Percentiles rank a stretch among this genome's conserved stretches.
These are phyloP conservation scores for Ephialtes manifestator DNA, from an alignment of 2,888 invertebrate species.

Conservation along the genomic window DNA sequence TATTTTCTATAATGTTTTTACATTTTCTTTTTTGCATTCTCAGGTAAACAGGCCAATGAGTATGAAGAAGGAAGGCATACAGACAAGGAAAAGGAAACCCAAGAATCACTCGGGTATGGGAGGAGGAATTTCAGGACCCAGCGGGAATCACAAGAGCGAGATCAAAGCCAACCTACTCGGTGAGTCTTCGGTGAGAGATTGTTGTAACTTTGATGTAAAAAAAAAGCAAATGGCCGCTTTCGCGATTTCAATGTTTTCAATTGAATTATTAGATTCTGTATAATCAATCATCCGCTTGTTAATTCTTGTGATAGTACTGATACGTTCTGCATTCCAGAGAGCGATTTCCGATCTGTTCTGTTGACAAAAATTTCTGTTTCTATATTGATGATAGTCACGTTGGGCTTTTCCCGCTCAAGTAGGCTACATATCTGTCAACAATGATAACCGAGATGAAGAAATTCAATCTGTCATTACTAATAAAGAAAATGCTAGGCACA, in stretches of 20 bases:
- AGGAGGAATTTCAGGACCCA: slow-evolving; percentile 78
- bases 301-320: background rate
- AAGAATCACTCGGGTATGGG: slow-evolving; percentile 87
- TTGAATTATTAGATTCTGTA: background rate
- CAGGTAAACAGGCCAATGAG: slow-evolving; percentile 97
- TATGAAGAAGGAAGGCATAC: slow-evolving; percentile 99
- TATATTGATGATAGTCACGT: background rate
- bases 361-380: slow-evolving; percentile 16
- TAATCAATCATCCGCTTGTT: background rate
- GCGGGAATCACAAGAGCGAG: slow-evolving; percentile 83
- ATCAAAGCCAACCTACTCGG: slow-evolving; percentile 84
- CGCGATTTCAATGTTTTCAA: slow-evolving; percentile 23
- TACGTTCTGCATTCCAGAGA: background rate
- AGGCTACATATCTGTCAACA: slow-evolving; percentile 1
- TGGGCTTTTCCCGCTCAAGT: slow-evolving; percentile 1
- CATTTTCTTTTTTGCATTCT: slow-evolving; percentile 69
- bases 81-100: slow-evolving; percentile 97
- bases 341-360: background rate
- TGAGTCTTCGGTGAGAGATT: slow-evolving; percentile 83
- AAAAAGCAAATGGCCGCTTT: background rate
- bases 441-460: background rate
- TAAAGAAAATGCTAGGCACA: background rate
- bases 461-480: background rate
- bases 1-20: slow-evolving; percentile 24
- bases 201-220: background rate